Base-by-base conservation (phyloP, 2,113 vertebrate species). In the Condylura cristata region DNA sequence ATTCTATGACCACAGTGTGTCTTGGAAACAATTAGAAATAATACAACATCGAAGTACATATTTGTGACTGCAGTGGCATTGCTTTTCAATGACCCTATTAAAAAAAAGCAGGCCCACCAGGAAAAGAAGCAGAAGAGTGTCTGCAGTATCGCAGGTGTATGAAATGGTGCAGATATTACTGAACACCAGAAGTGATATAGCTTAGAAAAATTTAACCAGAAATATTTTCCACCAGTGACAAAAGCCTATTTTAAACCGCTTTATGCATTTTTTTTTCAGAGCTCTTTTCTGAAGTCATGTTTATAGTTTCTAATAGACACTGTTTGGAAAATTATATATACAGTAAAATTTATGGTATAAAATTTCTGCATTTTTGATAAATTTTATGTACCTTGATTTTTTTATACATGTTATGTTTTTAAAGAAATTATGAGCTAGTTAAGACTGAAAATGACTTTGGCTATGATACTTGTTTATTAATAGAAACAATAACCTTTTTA, bases 381-480 rank as follows among this genome's bases (percentile, higher is more conserved):
- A 85, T 94, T 83, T 82, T 72, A 70, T 75, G 6, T 63, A 83
- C 61, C 22, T 95, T 89, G 34, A 85, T 94, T 94, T 92, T 14
- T 66, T 66, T 65, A 71, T 71, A 11, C 39, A 44, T 71, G 13
- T 26, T 94, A 60, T 65, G 95, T 95, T 95, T 94, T n/a, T 82
- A 82, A 91, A 87, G 63, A 93, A 81, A 91, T 65, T 78, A 56
- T 48, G 32, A 87, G 9, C 37, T 53, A 85, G 68, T 61, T 28
- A 80, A 71, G 34, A 93, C 10, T 82, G 46, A 94, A 95, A 97
- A 58, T 89, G 76, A 75, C 34, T 5, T 97, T 78, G 83, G 68
- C 32, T 30, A 2, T 80, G 4, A 65, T 95, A 24, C 61, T 90
- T 90, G 76, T 22, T 88, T 96, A 84, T 83, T 82, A 61, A 68